Percentiles rank a stretch among this genome's conserved stretches.
Conservation (phyloP, 2,797 vertebrate genomes). For the Centropyge bicolor region DNA sequence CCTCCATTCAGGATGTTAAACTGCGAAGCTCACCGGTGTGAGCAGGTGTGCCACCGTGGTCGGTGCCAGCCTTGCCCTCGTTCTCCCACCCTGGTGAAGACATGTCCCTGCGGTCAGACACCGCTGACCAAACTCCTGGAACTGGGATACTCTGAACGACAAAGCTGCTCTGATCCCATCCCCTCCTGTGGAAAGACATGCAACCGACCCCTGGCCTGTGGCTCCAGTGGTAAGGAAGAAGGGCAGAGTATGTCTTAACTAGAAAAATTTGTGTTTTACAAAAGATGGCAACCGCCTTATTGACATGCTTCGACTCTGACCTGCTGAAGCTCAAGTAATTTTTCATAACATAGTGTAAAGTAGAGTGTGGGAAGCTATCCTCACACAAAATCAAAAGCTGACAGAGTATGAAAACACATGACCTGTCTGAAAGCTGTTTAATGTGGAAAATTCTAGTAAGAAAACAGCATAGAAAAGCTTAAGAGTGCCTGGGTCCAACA, state of each 20-base stretch:
- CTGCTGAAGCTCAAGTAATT: not conserved
- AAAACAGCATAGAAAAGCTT: not conserved
- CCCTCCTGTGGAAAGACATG: slow-evolving; percentile 96
- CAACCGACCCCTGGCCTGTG: slow-evolving; percentile 92
- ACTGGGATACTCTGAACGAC: slow-evolving; percentile 90
- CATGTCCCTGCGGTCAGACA: slow-evolving; percentile 95
- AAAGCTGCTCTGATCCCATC: slow-evolving; percentile 92
- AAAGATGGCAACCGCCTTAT: not conserved
- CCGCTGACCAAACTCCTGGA: slow-evolving; percentile 93
- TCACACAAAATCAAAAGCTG: not conserved
- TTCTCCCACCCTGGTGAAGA: slow-evolving; percentile 89
- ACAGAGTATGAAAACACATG: too few species aligned
- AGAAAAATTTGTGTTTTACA: not conserved
- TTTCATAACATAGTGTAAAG: not conserved
- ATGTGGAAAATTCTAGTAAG: too few species aligned
- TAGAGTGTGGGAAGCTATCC: not conserved
- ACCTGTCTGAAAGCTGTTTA: too few species aligned
- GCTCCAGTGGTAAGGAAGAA: slow-evolving; percentile 89
- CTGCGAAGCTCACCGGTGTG: slow-evolving; percentile 92
- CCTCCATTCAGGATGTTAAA: slow-evolving; percentile 88
- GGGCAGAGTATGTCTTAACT: not conserved
- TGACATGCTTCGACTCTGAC: not conserved
- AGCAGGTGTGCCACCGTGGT: slow-evolving; percentile 91
- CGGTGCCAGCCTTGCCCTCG: slow-evolving; percentile 91
- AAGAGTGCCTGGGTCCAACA: not conserved